Conservation (phyloP, 1,140 invertebrate genomes). For the Homarus americanus region DNA sequence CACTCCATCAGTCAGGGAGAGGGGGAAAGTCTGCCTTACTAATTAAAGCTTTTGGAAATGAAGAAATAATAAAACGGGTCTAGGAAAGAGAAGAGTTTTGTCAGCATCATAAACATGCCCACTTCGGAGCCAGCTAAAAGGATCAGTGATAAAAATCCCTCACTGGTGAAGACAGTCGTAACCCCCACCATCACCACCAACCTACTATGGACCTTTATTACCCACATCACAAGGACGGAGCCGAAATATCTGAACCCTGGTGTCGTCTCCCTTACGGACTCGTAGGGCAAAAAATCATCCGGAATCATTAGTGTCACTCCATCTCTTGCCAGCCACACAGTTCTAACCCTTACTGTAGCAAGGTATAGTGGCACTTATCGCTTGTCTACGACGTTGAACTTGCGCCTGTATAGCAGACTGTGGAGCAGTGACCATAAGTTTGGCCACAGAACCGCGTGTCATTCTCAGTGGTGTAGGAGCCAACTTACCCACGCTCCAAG, state of each 20-base stretch:
- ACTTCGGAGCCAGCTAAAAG: slow-evolving; percentile 69
- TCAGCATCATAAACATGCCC: slow-evolving; percentile 71
- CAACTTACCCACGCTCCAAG: slow-evolving; percentile 70
- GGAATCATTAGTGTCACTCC: slow-evolving; percentile 69
- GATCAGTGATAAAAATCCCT: slow-evolving; percentile 70
- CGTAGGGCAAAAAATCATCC: slow-evolving; percentile 64
- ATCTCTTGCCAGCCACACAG: not conserved
- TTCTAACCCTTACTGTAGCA: not conserved
- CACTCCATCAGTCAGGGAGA: not conserved
- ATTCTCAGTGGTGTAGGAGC: slow-evolving; percentile 69
- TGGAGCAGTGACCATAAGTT: slow-evolving; percentile 69
- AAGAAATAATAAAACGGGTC: slow-evolving; percentile 66
- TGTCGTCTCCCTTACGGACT: slow-evolving; percentile 56
- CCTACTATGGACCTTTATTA: not conserved
- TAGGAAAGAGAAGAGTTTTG: slow-evolving; percentile 66
- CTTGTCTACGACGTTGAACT: not conserved
- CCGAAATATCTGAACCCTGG: slow-evolving; percentile 3
- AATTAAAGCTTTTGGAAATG: slow-evolving; percentile 60
- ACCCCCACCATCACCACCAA: not conserved
- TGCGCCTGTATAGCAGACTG: slow-evolving; percentile 31
- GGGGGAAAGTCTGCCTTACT: slow-evolving; percentile 7
- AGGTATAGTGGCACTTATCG: not conserved
- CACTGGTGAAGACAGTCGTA: slow-evolving; percentile 22
- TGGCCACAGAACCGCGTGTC: slow-evolving; percentile 67
- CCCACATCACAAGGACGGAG: not conserved